These are phyloP conservation scores for Notocelia uddmanniana DNA, from an alignment of 2,888 invertebrate species.

Conservation along the genomic window DNA sequence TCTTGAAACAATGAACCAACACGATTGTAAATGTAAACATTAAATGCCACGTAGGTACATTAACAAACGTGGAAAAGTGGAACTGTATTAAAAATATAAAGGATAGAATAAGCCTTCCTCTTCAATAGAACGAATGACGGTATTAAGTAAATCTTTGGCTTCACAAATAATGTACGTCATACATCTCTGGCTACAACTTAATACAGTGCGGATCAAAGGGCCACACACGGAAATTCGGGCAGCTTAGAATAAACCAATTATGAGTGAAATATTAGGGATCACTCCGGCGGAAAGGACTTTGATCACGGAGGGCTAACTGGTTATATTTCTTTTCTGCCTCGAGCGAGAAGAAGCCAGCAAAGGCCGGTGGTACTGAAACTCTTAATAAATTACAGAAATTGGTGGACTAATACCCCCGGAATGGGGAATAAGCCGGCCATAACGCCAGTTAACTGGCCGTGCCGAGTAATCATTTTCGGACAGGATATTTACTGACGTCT, in stretches of 20 bases:
- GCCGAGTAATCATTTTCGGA: constrained; percentile 83
- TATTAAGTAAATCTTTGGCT: constrained; percentile 75
- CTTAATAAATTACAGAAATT: constrained; percentile 85
- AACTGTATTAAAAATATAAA: constrained; percentile 8
- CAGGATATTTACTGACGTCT: constrained; percentile 82
- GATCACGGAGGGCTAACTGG: constrained; percentile 75
- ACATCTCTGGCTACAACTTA: constrained; percentile 80
- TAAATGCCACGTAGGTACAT: neutral
- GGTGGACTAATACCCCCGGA: constrained; percentile 82
- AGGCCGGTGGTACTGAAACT: constrained; percentile 73
- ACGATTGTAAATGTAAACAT: neutral
- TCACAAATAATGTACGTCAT: constrained; percentile 78
- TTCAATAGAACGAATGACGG: constrained; percentile 67
- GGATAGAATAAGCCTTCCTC: constrained; percentile 44
- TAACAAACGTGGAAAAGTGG: constrained; percentile 1
- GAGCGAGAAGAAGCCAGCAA: constrained; percentile 76
- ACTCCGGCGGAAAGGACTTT: constrained; percentile 77
- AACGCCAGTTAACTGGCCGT: constrained; percentile 79
- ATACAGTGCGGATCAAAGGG: constrained; percentile 84
- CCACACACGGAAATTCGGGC: constrained; percentile 79
- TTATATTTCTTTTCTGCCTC: constrained; percentile 75
- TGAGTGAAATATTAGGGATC: constrained; percentile 86
- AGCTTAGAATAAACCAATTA: constrained; percentile 86
- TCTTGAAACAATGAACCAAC: neutral
- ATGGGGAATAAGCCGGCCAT: constrained; percentile 82